phyloP scores from a whole-genome alignment of 2,113 vertebrate species.

The Neodon shergylaensis region DNA sequence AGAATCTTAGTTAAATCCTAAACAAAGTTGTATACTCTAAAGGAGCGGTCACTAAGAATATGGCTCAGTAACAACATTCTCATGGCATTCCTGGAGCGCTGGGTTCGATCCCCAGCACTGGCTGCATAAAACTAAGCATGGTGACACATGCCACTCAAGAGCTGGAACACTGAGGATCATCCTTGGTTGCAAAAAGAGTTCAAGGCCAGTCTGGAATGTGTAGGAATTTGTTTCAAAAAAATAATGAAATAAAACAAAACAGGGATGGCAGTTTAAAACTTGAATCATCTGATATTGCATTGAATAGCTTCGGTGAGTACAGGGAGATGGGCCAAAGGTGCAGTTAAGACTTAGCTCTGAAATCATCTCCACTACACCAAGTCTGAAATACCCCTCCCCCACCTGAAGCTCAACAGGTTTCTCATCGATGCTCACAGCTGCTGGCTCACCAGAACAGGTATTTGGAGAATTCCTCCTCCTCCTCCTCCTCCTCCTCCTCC shows the following conservation, averaged over 20 bases:
- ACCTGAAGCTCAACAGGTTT: neutral
- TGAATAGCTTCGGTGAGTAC: neutral
- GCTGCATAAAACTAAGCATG: neutral
- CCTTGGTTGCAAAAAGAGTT: neutral
- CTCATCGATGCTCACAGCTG: neutral
- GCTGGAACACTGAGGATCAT: neutral
- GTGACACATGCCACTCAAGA: neutral
- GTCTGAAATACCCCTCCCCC: neutral
- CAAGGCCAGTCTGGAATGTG: neutral
- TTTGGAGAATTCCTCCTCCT: neutral
- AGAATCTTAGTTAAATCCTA: conserved; percentile 8
- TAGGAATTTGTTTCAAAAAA: neutral
- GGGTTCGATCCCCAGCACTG: neutral
- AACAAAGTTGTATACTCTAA: neutral
- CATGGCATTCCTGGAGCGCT: neutral
- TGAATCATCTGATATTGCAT: neutral
- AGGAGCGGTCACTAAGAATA: neutral
- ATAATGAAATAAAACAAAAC: neutral
- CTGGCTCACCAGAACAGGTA: neutral
- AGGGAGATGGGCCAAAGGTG: neutral
- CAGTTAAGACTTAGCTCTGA: conserved; percentile 19
- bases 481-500: neutral
- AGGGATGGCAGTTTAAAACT: neutral
- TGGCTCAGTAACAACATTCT: neutral
- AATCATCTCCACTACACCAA: neutral